Evolutionary conservation across 2,113 vertebrate genomes (phyloP).

Genomic region (Austrofundulus limnaeus): DNA sequence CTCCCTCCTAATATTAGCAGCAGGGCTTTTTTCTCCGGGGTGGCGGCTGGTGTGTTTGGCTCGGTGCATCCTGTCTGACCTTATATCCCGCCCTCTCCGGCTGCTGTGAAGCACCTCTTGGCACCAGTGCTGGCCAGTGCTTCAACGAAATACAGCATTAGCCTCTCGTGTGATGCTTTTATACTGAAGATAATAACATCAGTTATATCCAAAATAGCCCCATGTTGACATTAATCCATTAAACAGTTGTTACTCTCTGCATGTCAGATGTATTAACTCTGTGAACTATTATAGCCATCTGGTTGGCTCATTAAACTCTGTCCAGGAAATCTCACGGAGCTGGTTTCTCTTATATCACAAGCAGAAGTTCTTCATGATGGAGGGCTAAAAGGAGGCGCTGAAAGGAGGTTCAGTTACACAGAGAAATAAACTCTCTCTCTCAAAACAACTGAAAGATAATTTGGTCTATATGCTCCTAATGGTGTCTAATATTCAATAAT

Average conservation of each 20-base stretch:
- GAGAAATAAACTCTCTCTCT: slow-evolving; percentile 43
- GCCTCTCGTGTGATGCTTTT: slow-evolving; percentile 36
- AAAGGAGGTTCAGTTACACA: slow-evolving; percentile 49
- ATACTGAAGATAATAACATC: slow-evolving; percentile 25
- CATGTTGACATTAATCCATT: slow-evolving; percentile 25
- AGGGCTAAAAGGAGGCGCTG: slow-evolving; percentile 24
- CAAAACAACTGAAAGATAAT: slow-evolving; percentile 56
- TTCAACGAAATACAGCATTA: slow-evolving; percentile 41
- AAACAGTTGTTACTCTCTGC: slow-evolving; percentile 28
- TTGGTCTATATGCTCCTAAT: slow-evolving; percentile 52
- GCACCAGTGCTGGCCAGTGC: slow-evolving; percentile 47
- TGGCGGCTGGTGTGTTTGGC: slow-evolving; percentile 64
- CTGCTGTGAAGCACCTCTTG: slow-evolving; percentile 52
- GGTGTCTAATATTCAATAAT: slow-evolving; percentile 49
- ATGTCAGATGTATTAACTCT: slow-evolving; percentile 52
- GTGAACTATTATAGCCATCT: slow-evolving; percentile 45
- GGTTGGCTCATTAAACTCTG: slow-evolving; percentile 52
- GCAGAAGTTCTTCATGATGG: slow-evolving; percentile 49
- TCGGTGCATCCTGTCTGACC: slow-evolving; percentile 55
- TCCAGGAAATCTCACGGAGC: slow-evolving; percentile 41
- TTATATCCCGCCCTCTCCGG: slow-evolving; percentile 52
- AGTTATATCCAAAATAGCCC: slow-evolving; percentile 42
- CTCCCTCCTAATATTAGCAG: slow-evolving; percentile 67
- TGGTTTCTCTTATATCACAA: slow-evolving; percentile 62
- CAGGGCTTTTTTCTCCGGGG: slow-evolving; percentile 53